Base-by-base conservation (phyloP, 2,888 invertebrate species). In the Athrips mouffetella region DNA sequence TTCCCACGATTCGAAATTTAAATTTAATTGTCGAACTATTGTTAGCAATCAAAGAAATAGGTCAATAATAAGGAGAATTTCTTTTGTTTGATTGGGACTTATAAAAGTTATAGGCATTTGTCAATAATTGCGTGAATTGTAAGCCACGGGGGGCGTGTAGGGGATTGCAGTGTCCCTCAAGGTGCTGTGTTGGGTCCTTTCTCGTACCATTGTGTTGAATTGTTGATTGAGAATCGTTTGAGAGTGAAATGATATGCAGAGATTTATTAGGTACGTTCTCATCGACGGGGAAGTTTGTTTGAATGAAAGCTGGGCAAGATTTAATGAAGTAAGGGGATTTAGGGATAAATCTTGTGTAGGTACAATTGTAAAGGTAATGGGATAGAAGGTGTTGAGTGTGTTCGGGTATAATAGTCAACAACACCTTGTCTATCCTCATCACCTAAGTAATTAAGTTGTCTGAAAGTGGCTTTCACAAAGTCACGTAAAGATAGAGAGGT, bases 51-150 rank as follows among this genome's bases (percentile, higher is more conserved):
- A 79, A 83, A 85, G 84, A 85, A 87, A 86, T 80, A 70, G 85
- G 86, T 87, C 87, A 87, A 86, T 86, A 84, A 70, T 64, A 73
- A 76, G 80, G 71, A 74, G 74, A 70, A 70, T 37, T 75, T 71
- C 60, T 60, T 73, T 86, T 86, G 85, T 86, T 83, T 78, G 82
- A 80, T 83, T 74, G 80, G 73, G 80, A 80, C 72, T 79, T 85
- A 86, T n/a, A n/a, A n/a, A n/a, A n/a, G n/a, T n/a, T n/a, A n/a
- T 87, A 86, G 83, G 85, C 85, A 84, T 82, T 77, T 84, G 80
- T 87, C 86, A 84, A 87, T 87, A 86, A 76, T 67, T 57, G 56
- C 60, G 63, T 52, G 69, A 66, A 61, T 73, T 75, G 69, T 71
- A 52, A 67, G 50, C 76, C 47, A 37, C 65, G 66, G 77, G 81